Conservation (phyloP, 2,888 invertebrate genomes). For the Anthoptus insignis region DNA sequence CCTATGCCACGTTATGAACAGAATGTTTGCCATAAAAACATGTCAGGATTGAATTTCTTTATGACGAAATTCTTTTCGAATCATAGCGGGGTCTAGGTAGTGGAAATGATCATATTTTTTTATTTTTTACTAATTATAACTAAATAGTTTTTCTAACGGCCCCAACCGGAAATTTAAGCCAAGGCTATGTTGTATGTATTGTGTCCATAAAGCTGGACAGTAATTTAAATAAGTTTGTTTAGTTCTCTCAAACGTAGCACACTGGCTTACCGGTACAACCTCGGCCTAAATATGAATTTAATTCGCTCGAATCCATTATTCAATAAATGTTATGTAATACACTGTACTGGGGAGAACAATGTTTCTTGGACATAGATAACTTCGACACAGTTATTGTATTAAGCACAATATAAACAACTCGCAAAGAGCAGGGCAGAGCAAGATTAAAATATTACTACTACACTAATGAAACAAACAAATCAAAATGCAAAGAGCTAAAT, state of each 20-base stretch:
- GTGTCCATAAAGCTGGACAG: conserved; percentile 10
- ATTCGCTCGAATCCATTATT: conserved; percentile 17
- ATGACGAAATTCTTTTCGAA: too few species aligned
- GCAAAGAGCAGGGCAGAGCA: background rate
- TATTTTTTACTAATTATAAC: too few species aligned
- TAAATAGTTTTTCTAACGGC: too few species aligned
- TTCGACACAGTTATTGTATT: background rate
- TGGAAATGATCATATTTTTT: too few species aligned
- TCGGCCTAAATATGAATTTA: conserved; percentile 25
- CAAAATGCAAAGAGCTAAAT: background rate
- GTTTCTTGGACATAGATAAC: background rate
- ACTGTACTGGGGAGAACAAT: background rate
- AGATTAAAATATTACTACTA: background rate
- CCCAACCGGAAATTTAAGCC: conserved; percentile 9
- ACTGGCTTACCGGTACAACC: conserved; percentile 17
- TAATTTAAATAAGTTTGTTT: conserved; percentile 33
- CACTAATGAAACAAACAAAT: background rate
- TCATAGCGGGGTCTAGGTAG: too few species aligned
- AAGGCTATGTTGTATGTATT: too few species aligned
- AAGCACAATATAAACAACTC: background rate
- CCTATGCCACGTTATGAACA: too few species aligned
- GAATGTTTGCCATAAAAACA: too few species aligned
- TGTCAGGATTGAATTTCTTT: too few species aligned
- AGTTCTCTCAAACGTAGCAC: conserved; percentile 16
- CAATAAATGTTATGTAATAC: conserved; percentile 5